A percentile compares a stretch with the other conserved stretches of the same genome.
Evolutionary conservation across 2,797 vertebrate genomes (phyloP).

Genomic region (Dromococcyx pavoninus): DNA sequence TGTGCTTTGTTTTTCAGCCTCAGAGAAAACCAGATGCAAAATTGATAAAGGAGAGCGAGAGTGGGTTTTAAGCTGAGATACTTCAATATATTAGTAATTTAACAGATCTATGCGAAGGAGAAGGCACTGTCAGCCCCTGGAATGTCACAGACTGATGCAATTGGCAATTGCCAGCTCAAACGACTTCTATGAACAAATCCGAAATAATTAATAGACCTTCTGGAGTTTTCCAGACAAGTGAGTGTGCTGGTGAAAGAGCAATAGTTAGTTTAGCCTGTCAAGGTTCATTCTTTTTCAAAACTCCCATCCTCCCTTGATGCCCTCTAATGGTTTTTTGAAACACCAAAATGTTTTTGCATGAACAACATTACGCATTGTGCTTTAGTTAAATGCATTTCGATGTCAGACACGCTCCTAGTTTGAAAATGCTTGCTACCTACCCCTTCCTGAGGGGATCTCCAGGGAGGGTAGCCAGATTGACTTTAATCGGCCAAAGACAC

Average conservation of each 20-base stretch:
- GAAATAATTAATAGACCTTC: conserved; percentile 70
- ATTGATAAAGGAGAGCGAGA: neutral
- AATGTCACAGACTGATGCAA: conserved; percentile 32
- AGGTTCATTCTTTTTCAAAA: conserved; percentile 72
- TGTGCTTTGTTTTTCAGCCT: conserved; percentile 53
- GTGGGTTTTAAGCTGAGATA: neutral
- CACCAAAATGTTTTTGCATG: conserved; percentile 73
- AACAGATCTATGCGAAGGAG: conserved; percentile 18
- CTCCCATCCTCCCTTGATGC: conserved; percentile 68
- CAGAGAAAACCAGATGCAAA: conserved; percentile 52
- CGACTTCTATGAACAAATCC: conserved; percentile 31
- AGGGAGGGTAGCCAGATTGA: conserved; percentile 34
- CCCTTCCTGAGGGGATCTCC: conserved; percentile 17
- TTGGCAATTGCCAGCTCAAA: conserved; percentile 48
- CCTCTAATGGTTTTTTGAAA: conserved; percentile 74
- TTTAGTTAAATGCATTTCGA: conserved; percentile 70
- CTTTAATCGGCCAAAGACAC: conserved; percentile 43
- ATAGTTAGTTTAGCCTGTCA: conserved; percentile 71
- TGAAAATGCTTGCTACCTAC: conserved; percentile 29
- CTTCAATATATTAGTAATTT: conserved; percentile 52
- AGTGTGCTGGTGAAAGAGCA: conserved; percentile 33
- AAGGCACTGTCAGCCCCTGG: conserved; percentile 22
- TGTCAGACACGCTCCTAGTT: conserved; percentile 63
- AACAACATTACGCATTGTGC: conserved; percentile 66
- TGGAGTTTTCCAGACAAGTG: conserved; percentile 58